These are phyloP conservation scores for Lepidurus couesii DNA, from an alignment of 1,140 invertebrate species.

Conservation along the genomic window DNA sequence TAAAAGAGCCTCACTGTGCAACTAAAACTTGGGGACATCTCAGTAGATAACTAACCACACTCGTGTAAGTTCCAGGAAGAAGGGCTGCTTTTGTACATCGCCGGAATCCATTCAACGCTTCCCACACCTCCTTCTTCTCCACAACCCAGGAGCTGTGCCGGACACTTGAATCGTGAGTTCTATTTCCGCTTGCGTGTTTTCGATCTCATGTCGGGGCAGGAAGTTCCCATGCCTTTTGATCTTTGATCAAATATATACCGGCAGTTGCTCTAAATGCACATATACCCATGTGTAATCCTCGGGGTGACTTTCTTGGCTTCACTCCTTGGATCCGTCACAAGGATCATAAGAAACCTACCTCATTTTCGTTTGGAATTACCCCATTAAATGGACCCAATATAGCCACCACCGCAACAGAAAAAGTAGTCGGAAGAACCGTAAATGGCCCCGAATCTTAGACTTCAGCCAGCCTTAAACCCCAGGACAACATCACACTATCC, in stretches of 20 bases:
- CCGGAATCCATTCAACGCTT: too few species aligned
- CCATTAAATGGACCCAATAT: not conserved
- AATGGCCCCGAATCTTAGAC: not conserved
- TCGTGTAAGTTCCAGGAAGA: too few species aligned
- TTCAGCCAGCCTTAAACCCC: not conserved
- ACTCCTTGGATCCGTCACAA: not conserved
- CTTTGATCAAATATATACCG: not conserved
- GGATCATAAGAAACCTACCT: not conserved
- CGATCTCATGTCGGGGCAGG: not conserved
- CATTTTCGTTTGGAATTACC: not conserved
- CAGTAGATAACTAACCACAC: too few species aligned
- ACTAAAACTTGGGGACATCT: too few species aligned
- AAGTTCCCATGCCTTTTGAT: not conserved
- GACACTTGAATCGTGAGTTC: not conserved
- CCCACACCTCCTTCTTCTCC: too few species aligned
- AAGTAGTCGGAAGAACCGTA: not conserved
- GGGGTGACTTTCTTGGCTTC: not conserved
- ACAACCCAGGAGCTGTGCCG: not conserved
- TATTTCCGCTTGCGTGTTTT: not conserved
- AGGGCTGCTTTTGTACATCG: too few species aligned
- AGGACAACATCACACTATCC: not conserved
- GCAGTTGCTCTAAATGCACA: not conserved
- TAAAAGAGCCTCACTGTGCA: too few species aligned
- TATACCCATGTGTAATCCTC: too few species aligned
- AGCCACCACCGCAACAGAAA: not conserved